Percentiles rank a stretch among this genome's conserved stretches.
These are phyloP conservation scores for Sturnus vulgaris DNA, from an alignment of 2,113 vertebrate genomes.

Conservation along the genomic window DNA sequence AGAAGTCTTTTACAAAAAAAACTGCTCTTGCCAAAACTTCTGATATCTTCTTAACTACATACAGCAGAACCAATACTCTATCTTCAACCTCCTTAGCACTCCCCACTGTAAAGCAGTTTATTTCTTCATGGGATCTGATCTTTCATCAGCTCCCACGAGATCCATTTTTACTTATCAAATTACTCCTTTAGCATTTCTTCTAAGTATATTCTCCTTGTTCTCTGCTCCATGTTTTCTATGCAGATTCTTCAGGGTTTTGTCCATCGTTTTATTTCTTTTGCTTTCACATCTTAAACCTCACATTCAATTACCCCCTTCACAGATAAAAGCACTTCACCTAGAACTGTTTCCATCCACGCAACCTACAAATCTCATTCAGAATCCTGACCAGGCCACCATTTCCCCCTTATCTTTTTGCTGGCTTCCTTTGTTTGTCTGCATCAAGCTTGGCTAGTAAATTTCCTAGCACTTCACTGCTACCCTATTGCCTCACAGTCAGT, in stretches of 20 bases:
- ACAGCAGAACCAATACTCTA: neutral
- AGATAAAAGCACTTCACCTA: neutral
- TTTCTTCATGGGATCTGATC: neutral
- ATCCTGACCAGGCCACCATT: neutral
- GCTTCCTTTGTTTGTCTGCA: neutral
- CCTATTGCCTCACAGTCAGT: neutral
- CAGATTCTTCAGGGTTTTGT: neutral
- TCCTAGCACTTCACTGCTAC: neutral
- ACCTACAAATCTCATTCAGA: neutral
- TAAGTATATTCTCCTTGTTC: neutral
- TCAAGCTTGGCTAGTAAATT: neutral
- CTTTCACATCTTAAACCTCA: neutral
- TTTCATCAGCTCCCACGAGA: neutral
- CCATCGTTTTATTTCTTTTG: neutral
- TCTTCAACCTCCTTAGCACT: neutral
- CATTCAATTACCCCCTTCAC: neutral
- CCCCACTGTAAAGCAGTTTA: neutral
- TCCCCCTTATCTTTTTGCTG: neutral
- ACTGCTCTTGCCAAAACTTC: neutral
- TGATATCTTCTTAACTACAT: neutral
- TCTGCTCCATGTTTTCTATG: fast-evolving
- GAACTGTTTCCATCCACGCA: neutral
- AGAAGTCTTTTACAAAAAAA: neutral
- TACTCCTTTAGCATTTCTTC: neutral
- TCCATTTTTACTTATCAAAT: neutral